phyloP scores from a whole-genome alignment of 2,113 vertebrate species.

The Esox niger region DNA sequence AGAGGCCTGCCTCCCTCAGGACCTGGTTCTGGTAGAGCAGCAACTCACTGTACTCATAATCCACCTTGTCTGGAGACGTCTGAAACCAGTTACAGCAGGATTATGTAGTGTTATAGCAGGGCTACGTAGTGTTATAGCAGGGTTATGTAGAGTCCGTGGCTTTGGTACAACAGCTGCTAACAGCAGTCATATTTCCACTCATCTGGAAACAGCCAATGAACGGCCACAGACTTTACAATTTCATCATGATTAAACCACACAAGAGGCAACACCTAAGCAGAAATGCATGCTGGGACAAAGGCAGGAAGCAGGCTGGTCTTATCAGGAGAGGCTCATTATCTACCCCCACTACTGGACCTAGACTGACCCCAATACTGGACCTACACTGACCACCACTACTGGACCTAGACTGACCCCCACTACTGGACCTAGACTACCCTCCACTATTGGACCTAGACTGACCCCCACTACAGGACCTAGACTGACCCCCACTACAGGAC shows the following conservation, averaged over 20 bases:
- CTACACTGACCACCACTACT: too few relatives aligned
- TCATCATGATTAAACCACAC: too few relatives aligned
- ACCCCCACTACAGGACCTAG: too few relatives aligned
- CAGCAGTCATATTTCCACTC: not conserved
- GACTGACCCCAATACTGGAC: too few relatives aligned
- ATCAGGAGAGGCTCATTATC: conserved; percentile 34
- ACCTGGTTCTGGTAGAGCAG: conserved; percentile 98
- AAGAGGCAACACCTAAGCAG: not conserved
- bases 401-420: too few relatives aligned
- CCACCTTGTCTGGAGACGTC: conserved; percentile 97
- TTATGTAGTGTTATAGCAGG: too few relatives aligned
- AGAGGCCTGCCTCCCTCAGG: conserved; percentile 89
- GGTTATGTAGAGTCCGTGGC: too few relatives aligned
- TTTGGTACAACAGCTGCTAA: too few relatives aligned
- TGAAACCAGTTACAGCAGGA: conserved; percentile 38
- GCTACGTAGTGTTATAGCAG: too few relatives aligned
- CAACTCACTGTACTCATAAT: conserved; percentile 98
- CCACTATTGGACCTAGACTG: too few relatives aligned
- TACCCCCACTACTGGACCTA: not conserved
- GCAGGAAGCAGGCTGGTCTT: conserved; percentile 48
- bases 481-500: too few relatives aligned
- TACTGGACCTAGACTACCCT: not conserved
- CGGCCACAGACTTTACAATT: not conserved
- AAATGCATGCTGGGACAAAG: conserved; percentile 33
- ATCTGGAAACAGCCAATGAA: not conserved